phyloP scores from a whole-genome alignment of 2,797 vertebrate species.

The Danionella dracula region DNA sequence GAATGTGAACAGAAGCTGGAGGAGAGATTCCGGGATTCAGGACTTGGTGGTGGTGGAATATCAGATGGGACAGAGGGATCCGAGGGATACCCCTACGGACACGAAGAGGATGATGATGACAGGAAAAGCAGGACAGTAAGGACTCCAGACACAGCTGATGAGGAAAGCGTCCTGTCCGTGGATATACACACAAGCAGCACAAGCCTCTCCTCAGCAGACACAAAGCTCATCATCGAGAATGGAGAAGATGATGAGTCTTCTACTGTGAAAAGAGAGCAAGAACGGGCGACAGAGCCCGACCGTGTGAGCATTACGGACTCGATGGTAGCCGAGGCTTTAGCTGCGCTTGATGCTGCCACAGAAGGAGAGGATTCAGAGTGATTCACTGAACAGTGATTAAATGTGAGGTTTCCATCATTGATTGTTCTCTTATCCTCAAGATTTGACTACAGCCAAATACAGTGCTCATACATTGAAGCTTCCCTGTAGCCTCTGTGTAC shows the following conservation, averaged over 20 bases:
- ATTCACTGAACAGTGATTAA: constrained; percentile 12
- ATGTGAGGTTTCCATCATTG: background rate
- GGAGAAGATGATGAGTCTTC: constrained; percentile 28
- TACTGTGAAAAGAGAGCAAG: constrained; percentile 44
- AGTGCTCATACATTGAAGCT: background rate
- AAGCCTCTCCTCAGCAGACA: constrained; percentile 69
- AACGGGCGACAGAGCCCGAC: constrained; percentile 46
- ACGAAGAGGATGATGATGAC: constrained; percentile 21
- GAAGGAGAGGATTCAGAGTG: constrained; percentile 83
- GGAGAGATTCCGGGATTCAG: constrained; percentile 33
- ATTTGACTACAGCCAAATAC: constrained; percentile 34
- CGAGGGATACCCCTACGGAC: constrained; percentile 27
- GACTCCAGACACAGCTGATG: constrained; percentile 67
- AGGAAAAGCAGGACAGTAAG: constrained; percentile 55
- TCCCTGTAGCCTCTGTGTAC: background rate
- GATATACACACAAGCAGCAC: constrained; percentile 73
- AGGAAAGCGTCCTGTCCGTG: constrained; percentile 64
- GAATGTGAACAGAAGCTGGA: constrained; percentile 21
- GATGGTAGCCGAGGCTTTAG: constrained; percentile 88
- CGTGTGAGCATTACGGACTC: constrained; percentile 70
- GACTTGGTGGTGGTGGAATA: background rate
- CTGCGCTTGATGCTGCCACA: constrained; percentile 87
- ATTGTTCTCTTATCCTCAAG: background rate
- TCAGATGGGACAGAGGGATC: constrained; percentile 33
- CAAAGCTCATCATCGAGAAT: constrained; percentile 56